Percentiles rank a stretch among this genome's conserved stretches.
Conservation (phyloP, 2,113 vertebrate species). For the Hassar affinis region DNA sequence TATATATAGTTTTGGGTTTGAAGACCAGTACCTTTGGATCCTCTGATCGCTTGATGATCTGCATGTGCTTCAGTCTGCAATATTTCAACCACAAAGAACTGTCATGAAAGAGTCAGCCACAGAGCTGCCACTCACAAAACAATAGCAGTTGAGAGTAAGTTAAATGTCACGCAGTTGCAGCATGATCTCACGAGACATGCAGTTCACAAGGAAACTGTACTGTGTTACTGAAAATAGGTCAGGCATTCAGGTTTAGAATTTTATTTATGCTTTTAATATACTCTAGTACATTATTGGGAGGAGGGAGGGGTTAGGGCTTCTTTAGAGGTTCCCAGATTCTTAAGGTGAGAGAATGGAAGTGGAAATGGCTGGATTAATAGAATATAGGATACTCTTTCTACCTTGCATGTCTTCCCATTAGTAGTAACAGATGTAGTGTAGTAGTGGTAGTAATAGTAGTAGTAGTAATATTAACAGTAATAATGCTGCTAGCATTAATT, state of each 20-base stretch:
- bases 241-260: background rate
- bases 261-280: background rate
- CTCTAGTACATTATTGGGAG: too few species aligned
- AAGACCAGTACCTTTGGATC: slow-evolving; percentile 13
- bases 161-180: slow-evolving; percentile 28
- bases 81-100: background rate
- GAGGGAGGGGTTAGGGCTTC: too few species aligned
- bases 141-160: background rate
- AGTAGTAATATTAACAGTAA: background rate
- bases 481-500: background rate
- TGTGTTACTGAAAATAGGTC: slow-evolving; percentile 1
- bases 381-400: background rate
- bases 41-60: background rate
- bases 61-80: background rate
- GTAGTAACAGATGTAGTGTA: background rate
- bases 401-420: background rate
- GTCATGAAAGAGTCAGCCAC: background rate
- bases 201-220: background rate
- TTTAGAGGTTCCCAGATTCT: background rate
- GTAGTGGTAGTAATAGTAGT: background rate
- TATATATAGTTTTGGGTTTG: slow-evolving; percentile 19
- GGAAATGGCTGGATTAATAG: background rate
- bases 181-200: background rate
- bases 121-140: background rate
- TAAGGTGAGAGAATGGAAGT: background rate